phyloP scores from a whole-genome alignment of 2,113 vertebrate species.

The Boulengeromyrus knoepffleri region DNA sequence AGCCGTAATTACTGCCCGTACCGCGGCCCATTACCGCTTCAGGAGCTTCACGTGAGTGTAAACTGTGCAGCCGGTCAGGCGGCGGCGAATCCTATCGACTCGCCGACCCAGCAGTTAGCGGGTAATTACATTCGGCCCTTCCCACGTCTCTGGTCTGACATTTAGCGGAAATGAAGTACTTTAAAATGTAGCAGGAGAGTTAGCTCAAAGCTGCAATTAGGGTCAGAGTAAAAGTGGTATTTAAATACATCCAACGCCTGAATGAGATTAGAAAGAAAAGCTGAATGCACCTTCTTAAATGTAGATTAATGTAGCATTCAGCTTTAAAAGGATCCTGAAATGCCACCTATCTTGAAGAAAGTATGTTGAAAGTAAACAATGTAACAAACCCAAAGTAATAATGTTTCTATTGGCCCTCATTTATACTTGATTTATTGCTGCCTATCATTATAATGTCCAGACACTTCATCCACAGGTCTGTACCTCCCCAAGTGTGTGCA shows the following conservation, averaged over 20 bases:
- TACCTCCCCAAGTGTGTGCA: background rate
- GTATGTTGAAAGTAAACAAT: background rate
- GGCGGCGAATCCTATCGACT: slow-evolving; percentile 23
- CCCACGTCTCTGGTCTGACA: slow-evolving; percentile 30
- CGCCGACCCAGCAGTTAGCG: slow-evolving; percentile 30
- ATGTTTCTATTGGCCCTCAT: background rate
- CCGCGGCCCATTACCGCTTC: background rate
- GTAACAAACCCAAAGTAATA: background rate
- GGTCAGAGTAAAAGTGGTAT: slow-evolving; percentile 32
- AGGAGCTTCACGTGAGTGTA: slow-evolving; percentile 27
- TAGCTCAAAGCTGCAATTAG: slow-evolving; percentile 44
- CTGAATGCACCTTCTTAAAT: background rate
- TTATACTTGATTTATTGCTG: background rate
- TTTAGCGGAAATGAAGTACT: slow-evolving; percentile 37
- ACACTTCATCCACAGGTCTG: background rate
- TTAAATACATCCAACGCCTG: slow-evolving; percentile 21
- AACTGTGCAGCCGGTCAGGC: slow-evolving; percentile 12
- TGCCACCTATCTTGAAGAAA: background rate
- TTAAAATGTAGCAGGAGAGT: slow-evolving; percentile 40
- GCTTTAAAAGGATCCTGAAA: background rate
- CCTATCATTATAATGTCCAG: background rate
- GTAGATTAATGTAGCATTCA: background rate
- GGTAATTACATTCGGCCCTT: slow-evolving; percentile 37
- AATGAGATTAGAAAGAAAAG: background rate
- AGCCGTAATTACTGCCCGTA: background rate